A percentile compares a stretch with the other conserved stretches of the same genome.
Evolutionary conservation across 1,140 invertebrate genomes (phyloP).

Genomic region (Dinoponera quadriceps): DNA sequence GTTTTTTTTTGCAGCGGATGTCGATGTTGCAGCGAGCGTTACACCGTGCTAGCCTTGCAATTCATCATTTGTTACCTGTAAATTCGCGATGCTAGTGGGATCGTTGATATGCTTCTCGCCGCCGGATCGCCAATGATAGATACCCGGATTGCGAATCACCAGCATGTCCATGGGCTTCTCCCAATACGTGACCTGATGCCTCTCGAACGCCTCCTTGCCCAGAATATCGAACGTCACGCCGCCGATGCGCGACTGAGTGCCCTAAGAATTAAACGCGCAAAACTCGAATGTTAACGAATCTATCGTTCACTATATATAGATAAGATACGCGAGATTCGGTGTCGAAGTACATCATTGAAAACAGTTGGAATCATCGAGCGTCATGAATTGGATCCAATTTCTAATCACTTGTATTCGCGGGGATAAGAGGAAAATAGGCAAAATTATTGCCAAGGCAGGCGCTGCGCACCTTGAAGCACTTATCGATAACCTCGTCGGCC

Average conservation of each 20-base stretch:
- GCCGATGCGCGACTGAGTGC: constrained; percentile 97
- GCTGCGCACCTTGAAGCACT: constrained; percentile 95
- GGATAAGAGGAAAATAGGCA: neutral
- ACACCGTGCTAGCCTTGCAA: neutral
- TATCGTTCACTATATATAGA: neutral
- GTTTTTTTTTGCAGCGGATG: constrained; percentile 15
- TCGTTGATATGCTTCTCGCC: constrained; percentile 99
- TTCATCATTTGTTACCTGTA: constrained; percentile 89
- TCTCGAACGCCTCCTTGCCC: constrained; percentile 94
- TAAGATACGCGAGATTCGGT: neutral
- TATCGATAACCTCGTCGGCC: constrained; percentile 95
- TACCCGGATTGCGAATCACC: constrained; percentile 96
- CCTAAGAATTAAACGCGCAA: constrained; percentile 81
- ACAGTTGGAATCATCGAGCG: constrained; percentile 68
- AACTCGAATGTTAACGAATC: neutral
- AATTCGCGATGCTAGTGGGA: constrained; percentile 95
- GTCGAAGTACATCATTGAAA: constrained; percentile 64
- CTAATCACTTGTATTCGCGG: constrained; percentile 70
- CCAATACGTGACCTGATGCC: constrained; percentile 93
- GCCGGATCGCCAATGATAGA: constrained; percentile 98
- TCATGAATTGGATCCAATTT: constrained; percentile 81
- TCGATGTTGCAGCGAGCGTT: neutral
- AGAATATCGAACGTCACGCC: constrained; percentile 96
- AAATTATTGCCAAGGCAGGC: neutral
- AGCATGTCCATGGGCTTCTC: constrained; percentile 90